phyloP scores from a whole-genome alignment of 2,113 vertebrate species.

The Megaptera novaeangliae region DNA sequence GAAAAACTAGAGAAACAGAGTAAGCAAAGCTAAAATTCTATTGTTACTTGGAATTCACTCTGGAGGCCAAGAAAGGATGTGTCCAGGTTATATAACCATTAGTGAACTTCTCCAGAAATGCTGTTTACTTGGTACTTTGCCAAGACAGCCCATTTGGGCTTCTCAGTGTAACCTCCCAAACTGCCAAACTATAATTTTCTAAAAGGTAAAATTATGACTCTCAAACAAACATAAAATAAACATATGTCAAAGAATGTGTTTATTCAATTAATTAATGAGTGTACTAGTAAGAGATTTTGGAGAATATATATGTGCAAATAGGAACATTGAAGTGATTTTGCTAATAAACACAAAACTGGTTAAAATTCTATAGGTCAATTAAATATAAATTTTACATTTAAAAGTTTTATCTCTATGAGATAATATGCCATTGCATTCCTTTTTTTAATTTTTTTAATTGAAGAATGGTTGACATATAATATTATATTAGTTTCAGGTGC shows the following conservation, averaged over 20 bases:
- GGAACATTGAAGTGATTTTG: background rate
- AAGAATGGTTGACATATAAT: no score
- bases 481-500: no score
- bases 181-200: background rate
- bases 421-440: background rate
- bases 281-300: background rate
- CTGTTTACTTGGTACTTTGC: background rate
- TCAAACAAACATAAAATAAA: background rate
- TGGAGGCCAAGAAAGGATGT: background rate
- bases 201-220: background rate
- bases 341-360: background rate
- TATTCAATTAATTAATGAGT: background rate
- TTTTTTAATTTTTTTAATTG: no score
- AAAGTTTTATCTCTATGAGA: background rate
- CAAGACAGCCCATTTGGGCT: background rate
- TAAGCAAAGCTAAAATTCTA: background rate
- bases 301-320: background rate
- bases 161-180: background rate
- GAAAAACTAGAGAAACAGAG: background rate
- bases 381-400: background rate
- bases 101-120: background rate
- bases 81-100: background rate
- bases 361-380: background rate
- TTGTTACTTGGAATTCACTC: background rate
- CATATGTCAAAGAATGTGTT: background rate